Percentiles rank a stretch among this genome's conserved stretches.
These are phyloP conservation scores for Centrocercus urophasianus DNA, from an alignment of 2,113 vertebrate genomes.

Conservation along the genomic window DNA sequence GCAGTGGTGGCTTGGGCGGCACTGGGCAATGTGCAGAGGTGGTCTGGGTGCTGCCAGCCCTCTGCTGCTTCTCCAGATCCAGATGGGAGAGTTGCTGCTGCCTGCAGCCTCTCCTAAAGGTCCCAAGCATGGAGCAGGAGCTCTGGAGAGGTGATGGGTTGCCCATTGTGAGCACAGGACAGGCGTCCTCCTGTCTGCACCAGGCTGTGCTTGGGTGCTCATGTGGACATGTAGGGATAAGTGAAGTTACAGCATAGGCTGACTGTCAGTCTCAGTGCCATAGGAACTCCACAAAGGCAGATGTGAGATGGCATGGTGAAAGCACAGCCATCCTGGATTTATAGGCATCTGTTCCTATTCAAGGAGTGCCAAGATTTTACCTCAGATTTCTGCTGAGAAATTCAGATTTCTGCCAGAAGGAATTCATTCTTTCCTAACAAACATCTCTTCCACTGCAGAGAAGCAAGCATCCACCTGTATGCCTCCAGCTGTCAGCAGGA, in stretches of 20 bases:
- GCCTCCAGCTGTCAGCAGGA: not conserved
- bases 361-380: not conserved
- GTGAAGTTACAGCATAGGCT: not conserved
- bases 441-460: not conserved
- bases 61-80: not conserved
- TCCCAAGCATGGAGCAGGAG: not conserved
- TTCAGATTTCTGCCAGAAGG: not conserved
- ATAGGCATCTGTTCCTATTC: not conserved
- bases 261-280: not conserved
- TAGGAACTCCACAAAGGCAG: not conserved
- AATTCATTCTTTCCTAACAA: not conserved
- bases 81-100: not conserved
- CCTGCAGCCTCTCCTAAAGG: not conserved
- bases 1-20: not conserved
- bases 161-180: fast-evolving
- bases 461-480: not conserved
- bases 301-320: not conserved
- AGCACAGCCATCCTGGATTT: fast-evolving
- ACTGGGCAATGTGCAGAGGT: not conserved
- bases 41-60: not conserved
- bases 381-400: not conserved
- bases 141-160: no score
- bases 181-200: no score
- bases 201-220: not conserved
- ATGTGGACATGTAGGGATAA: not conserved